Evolutionary conservation across 2,797 vertebrate species (phyloP).

Genomic region (Valencia hispanica): DNA sequence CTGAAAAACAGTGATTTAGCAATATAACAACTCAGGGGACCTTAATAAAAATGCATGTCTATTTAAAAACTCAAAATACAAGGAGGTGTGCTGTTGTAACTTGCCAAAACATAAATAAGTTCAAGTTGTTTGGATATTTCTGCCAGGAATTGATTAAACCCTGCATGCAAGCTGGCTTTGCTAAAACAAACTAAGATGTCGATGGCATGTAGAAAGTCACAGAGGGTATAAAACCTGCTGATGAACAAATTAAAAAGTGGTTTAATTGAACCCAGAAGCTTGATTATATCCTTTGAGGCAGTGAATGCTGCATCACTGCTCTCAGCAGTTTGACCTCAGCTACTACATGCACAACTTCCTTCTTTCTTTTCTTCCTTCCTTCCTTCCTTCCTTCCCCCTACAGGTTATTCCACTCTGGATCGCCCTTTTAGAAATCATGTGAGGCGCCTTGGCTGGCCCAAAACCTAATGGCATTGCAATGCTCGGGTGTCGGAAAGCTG

Average conservation of each 20-base stretch:
- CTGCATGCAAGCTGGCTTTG: constrained; percentile 25
- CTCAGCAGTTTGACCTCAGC: constrained; percentile 29
- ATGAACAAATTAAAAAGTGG: constrained; percentile 9
- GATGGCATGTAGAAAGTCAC: constrained; percentile 38
- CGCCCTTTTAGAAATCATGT: constrained; percentile 7
- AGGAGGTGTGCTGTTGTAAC: background rate
- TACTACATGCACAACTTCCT: too few relatives aligned
- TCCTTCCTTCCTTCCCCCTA: constrained; percentile 3
- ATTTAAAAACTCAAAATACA: background rate
- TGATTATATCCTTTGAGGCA: constrained; percentile 15
- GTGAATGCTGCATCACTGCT: constrained; percentile 22
- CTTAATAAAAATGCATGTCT: background rate
- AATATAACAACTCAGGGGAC: background rate
- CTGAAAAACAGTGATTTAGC: too few relatives aligned
- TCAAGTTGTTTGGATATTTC: constrained; percentile 30
- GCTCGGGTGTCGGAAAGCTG: constrained; percentile 70
- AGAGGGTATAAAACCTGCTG: constrained; percentile 16
- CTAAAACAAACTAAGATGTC: constrained; percentile 40
- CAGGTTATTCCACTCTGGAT: constrained; percentile 6
- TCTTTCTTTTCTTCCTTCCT: constrained; percentile 13
- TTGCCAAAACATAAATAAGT: background rate
- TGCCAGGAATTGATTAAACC: constrained; percentile 20
- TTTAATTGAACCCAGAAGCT: constrained; percentile 24
- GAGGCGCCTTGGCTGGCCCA: constrained; percentile 31
- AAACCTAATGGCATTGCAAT: constrained; percentile 58